A percentile compares a stretch with the other conserved stretches of the same genome.
These are phyloP conservation scores for Buphagus erythrorhynchus DNA, from an alignment of 2,797 vertebrate genomes.

Conservation along the genomic window DNA sequence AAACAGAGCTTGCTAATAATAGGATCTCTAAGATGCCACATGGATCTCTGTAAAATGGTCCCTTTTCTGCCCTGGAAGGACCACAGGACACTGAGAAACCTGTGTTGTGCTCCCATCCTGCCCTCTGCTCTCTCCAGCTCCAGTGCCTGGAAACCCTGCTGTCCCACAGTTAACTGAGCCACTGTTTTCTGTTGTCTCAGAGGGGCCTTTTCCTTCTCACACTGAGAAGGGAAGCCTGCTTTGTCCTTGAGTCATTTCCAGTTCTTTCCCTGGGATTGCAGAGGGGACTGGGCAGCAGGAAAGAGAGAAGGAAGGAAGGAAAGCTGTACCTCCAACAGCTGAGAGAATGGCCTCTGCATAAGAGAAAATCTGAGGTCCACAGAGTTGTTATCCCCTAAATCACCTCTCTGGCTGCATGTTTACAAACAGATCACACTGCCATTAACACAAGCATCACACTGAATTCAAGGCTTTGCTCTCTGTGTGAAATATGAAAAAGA, in stretches of 20 bases:
- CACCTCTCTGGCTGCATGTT: background rate
- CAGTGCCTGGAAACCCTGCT: background rate
- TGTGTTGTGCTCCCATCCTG: background rate
- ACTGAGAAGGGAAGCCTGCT: background rate
- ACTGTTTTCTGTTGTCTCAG: background rate
- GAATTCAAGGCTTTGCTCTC: background rate
- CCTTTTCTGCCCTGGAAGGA: background rate
- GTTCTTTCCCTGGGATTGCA: background rate
- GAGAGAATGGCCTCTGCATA: background rate
- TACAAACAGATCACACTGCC: background rate
- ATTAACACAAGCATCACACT: background rate
- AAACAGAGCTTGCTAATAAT: conserved; percentile 44
- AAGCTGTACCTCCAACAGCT: background rate
- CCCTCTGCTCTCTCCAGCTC: background rate
- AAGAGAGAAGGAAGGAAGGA: background rate
- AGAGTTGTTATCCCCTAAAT: background rate
- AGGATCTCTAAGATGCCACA: background rate
- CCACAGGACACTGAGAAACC: background rate
- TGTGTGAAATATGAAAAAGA: background rate
- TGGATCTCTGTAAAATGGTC: background rate
- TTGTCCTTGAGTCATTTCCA: background rate
- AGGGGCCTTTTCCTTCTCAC: background rate
- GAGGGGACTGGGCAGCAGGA: background rate
- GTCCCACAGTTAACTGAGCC: background rate
- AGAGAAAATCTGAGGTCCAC: background rate